phyloP scores from a whole-genome alignment of 2,113 vertebrate genomes.

The Plestiodon gilberti region DNA sequence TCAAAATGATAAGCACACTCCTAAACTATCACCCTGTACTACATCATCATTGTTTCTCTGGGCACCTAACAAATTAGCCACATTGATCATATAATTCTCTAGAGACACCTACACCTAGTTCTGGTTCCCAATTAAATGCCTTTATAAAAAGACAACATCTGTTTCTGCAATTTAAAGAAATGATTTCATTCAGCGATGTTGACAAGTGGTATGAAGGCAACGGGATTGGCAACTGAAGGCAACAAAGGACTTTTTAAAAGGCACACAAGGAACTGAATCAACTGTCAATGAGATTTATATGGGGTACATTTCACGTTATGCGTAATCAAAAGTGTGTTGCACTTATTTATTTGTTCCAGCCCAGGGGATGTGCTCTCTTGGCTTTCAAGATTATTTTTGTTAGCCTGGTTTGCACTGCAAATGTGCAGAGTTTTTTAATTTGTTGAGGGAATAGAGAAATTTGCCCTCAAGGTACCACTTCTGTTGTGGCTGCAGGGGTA shows the following conservation, averaged over 20 bases:
- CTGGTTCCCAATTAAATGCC: constrained; percentile 31
- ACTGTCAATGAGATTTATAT: background rate
- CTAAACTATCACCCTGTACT: background rate
- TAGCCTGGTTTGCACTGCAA: too few species aligned
- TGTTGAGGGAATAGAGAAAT: background rate
- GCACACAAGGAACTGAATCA: background rate
- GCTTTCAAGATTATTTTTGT: background rate
- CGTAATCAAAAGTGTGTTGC: background rate
- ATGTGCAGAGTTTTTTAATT: background rate
- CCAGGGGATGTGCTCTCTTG: background rate
- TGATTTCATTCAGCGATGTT: background rate
- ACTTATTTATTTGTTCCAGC: background rate
- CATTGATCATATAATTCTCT: constrained; percentile 10
- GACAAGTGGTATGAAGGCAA: background rate
- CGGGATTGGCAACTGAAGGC: background rate
- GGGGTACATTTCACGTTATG: background rate
- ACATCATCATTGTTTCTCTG: constrained; percentile 3
- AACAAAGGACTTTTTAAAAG: constrained; percentile 4
- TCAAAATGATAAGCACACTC: constrained; percentile 16
- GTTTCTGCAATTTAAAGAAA: constrained; percentile 22
- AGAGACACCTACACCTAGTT: background rate
- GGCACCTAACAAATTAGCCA: constrained; percentile 24
- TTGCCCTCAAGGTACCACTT: background rate
- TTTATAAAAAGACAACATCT: constrained; percentile 7
- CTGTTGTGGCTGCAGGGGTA: background rate